These are phyloP conservation scores for Cichlasoma orientale DNA, from an alignment of 2,797 vertebrate species.

Conservation along the genomic window DNA sequence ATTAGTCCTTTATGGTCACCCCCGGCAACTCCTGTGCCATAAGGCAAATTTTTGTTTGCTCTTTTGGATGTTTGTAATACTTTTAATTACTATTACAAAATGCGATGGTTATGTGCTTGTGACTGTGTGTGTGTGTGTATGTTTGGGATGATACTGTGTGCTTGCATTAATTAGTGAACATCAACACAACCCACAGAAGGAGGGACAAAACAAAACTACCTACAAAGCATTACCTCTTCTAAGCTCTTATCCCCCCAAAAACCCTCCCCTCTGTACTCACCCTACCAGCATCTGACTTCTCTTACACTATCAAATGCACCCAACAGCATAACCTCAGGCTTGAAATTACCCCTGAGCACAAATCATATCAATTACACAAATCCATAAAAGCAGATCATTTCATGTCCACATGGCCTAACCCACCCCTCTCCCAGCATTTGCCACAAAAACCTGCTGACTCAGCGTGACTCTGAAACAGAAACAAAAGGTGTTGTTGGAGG, in stretches of 20 bases:
- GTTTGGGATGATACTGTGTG: background rate
- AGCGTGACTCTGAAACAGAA: slow-evolving; percentile 69
- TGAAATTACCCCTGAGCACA: slow-evolving; percentile 69
- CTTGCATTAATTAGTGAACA: background rate
- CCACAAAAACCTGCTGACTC: slow-evolving; percentile 73
- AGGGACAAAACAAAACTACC: slow-evolving; percentile 17
- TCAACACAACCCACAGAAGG: slow-evolving; percentile 34
- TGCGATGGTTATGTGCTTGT: background rate
- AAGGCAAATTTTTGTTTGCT: background rate
- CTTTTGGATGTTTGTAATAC: background rate
- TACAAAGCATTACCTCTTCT: slow-evolving; percentile 40
- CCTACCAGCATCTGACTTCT: slow-evolving; percentile 42
- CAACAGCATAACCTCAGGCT: slow-evolving; percentile 38
- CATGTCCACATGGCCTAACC: slow-evolving; percentile 59
- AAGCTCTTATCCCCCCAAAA: slow-evolving; percentile 1
- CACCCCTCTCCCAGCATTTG: slow-evolving; percentile 39
- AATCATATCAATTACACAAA: slow-evolving; percentile 79
- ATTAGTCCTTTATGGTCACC: background rate
- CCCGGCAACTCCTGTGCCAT: background rate
- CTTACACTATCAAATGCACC: slow-evolving; percentile 36
- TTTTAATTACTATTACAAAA: background rate
- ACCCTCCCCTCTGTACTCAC: slow-evolving; percentile 3
- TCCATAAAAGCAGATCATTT: slow-evolving; percentile 80
- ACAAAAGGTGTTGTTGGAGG: slow-evolving; percentile 51
- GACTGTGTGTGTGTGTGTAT: background rate